Conservation (phyloP, 2,888 invertebrate genomes). For the Andrena praecox region DNA sequence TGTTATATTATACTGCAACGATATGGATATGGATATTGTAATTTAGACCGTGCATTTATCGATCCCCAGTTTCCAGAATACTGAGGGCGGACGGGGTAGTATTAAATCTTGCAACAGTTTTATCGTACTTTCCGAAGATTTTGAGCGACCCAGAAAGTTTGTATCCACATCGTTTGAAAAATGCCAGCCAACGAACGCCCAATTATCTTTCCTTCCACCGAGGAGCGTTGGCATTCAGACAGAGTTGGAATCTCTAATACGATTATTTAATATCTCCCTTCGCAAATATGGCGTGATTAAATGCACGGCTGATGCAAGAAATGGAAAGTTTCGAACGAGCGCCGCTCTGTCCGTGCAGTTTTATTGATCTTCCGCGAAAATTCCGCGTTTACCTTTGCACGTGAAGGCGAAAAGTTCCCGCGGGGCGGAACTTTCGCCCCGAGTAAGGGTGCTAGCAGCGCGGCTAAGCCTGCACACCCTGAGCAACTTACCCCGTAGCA, state of each 20-base stretch:
- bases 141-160: too few species aligned
- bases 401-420: conserved; percentile 40
- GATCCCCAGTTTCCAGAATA: neutral
- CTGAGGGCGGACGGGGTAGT: too few species aligned
- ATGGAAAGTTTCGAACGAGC: conserved; percentile 29
- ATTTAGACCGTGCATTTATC: neutral
- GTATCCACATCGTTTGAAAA: too few species aligned
- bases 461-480: conserved; percentile 17
- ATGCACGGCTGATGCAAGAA: conserved; percentile 24
- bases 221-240: neutral
- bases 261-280: conserved; percentile 25
- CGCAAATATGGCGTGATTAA: conserved; percentile 29
- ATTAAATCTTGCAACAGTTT: too few species aligned
- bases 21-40: conserved; percentile 1
- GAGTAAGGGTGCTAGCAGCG: conserved; percentile 30
- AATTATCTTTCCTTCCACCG: neutral
- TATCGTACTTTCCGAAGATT: too few species aligned
- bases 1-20: neutral
- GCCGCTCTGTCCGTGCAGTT: conserved; percentile 5
- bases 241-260: neutral
- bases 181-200: too few species aligned
- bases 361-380: conserved; percentile 56
- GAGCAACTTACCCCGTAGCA: conserved; percentile 12
- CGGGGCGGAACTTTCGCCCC: conserved; percentile 27
- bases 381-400: conserved; percentile 54